Base-by-base conservation (phyloP, 2,888 invertebrate genomes). In the Acrocyrtus sp. region DNA sequence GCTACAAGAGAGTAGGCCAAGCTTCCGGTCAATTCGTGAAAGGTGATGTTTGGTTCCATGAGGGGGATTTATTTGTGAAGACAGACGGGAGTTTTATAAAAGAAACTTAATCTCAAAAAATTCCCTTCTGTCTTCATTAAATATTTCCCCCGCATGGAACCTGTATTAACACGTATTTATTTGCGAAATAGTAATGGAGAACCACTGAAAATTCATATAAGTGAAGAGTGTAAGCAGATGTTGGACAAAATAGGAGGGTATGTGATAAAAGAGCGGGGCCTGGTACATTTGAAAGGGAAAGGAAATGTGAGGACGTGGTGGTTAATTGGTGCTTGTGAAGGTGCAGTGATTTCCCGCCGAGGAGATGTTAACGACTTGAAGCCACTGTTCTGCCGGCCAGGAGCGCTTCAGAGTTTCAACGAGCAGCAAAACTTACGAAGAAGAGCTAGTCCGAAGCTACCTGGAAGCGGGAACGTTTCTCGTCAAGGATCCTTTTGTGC, bases 221-320 rank as follows among this genome's bases (percentile, higher is more conserved):
- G 94, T 81, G 87, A 87, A 51, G 92, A 92, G 83, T 94, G 94
- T 84, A 92, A 92, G 83, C 88, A 89, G 39, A 91, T 92, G n/a
- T 74, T 95, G 69, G 93, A 93, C 81, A 92, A 90, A 83, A 86
- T 95, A 45, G 94, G 93, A 22, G 95, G 94, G 8, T 95, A 95
- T 82, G 84, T 90, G 29, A 89, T 92, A 12, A 92, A 93, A 84
- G 92, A 93, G 27, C 87, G 95, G 3, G 95, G 95, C 27, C 83
- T 90, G 47, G 92, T 95, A 58, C 88, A 90, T 74, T 91, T 95
- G 88, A 95, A 96, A 84, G 95, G 95, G 21, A 96, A 95, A 84
- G 95, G 95, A 27, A 87, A 91, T 84, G 89, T 93, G 0, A 87
- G 87, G 82, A 93, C 93, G 0, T 92, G 89, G 82, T 93, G 93